Evolutionary conservation across 2,888 invertebrate genomes (phyloP).

Genomic region (Platycnemis pennipes): DNA sequence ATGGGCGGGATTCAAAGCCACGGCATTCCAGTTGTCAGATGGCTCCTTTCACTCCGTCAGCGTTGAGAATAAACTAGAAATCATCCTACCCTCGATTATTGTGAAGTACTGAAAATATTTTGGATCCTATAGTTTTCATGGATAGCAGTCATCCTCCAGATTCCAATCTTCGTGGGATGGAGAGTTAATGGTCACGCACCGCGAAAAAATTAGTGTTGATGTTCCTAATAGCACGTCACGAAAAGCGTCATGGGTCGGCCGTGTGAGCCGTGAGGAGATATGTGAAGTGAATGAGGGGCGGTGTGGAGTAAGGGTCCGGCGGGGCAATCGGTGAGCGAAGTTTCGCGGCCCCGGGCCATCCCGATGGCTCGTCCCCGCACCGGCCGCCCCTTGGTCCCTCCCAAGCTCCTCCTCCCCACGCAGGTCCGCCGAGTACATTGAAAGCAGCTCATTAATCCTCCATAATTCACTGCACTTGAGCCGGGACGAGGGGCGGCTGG

Average conservation of each 20-base stretch:
- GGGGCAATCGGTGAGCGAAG: not conserved
- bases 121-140: no score
- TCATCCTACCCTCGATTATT: no score
- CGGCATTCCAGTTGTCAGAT: no score
- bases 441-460: conserved; percentile 67
- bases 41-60: no score
- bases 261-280: not conserved
- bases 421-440: conserved; percentile 32
- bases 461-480: conserved; percentile 62
- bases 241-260: not conserved
- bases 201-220: not conserved
- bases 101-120: no score
- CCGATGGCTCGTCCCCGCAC: not conserved
- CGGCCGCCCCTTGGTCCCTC: not conserved
- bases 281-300: not conserved
- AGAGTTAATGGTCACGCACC: not conserved
- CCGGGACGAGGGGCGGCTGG: not conserved
- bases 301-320: no score
- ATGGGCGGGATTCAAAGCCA: no score
- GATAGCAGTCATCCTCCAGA: no score
- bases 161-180: not conserved
- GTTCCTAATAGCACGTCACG: not conserved
- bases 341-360: not conserved
- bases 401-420: not conserved
- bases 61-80: no score